Percentiles rank a stretch among this genome's conserved stretches.
Conservation (phyloP, 2,797 vertebrate species). For the Mus minutoides region DNA sequence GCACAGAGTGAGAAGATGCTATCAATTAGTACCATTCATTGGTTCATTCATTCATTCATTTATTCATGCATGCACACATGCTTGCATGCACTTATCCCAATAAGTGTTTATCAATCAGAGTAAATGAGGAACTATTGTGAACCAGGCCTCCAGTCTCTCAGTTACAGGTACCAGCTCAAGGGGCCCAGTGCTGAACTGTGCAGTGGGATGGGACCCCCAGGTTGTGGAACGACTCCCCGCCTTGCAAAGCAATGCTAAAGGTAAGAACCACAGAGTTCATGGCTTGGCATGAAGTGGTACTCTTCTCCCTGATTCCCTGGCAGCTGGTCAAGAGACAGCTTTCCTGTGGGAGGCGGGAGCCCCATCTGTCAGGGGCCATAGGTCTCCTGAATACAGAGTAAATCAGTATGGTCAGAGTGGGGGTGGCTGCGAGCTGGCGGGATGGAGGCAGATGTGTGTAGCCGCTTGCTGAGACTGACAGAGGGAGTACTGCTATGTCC, state of each 20-base stretch:
- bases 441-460: neutral
- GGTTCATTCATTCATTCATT: neutral
- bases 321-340: neutral
- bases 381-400: conserved; percentile 35
- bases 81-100: neutral
- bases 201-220: neutral
- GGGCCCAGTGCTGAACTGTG: neutral
- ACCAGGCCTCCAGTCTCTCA: accelerated
- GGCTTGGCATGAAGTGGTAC: neutral
- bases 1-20: accelerated
- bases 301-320: neutral
- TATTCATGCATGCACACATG: neutral
- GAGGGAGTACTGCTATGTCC: too few relatives aligned
- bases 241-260: neutral
- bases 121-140: neutral
- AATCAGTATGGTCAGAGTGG: neutral
- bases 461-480: neutral
- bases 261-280: neutral
- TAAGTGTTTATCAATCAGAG: neutral
- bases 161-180: neutral
- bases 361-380: neutral
- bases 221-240: neutral
- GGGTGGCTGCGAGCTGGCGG: neutral
- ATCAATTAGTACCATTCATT: neutral
- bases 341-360: neutral